These are phyloP conservation scores for Bunonema sp. DNA, from an alignment of 2,888 invertebrate genomes.

Conservation along the genomic window DNA sequence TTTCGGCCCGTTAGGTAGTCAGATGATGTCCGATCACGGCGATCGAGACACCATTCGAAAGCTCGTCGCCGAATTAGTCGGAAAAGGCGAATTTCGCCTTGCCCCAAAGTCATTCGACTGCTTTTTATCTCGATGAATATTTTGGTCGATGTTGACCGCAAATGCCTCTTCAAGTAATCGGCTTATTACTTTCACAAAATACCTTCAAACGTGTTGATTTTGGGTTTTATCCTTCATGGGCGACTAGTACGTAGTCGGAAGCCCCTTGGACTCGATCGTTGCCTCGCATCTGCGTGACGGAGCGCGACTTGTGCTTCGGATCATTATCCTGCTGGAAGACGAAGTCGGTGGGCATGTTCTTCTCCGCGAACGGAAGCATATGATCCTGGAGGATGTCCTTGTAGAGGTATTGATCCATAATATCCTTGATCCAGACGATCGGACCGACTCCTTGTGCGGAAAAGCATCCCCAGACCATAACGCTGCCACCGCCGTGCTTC, in stretches of 20 bases:
- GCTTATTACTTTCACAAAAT: no score
- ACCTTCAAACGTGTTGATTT: no score
- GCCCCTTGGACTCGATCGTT: constrained; percentile 7
- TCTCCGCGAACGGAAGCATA: not conserved
- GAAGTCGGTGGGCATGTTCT: constrained; percentile 1
- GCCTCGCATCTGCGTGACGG: constrained; percentile 6
- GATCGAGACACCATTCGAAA: no score
- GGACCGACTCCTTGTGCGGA: not conserved
- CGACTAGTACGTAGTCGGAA: constrained; percentile 5
- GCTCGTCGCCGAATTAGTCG: no score
- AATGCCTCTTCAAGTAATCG: no score
- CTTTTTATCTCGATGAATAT: no score
- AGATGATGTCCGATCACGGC: no score
- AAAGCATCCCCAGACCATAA: constrained; percentile 7
- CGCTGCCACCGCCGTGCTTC: constrained; percentile 2
- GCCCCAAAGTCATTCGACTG: no score
- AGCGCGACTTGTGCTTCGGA: constrained; percentile 7
- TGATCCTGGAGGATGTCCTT: constrained; percentile 2
- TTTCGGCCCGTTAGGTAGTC: no score
- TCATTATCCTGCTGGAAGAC: constrained; percentile 11
- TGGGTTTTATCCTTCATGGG: not conserved
- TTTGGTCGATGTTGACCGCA: no score
- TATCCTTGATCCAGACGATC: constrained; percentile 1
- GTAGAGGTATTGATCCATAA: constrained; percentile 4
- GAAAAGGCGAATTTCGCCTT: no score